Evolutionary conservation across 2,797 vertebrate genomes (phyloP), one percentile per base, ranked within the genome.

Genomic region (Emys orbicularis): DNA sequence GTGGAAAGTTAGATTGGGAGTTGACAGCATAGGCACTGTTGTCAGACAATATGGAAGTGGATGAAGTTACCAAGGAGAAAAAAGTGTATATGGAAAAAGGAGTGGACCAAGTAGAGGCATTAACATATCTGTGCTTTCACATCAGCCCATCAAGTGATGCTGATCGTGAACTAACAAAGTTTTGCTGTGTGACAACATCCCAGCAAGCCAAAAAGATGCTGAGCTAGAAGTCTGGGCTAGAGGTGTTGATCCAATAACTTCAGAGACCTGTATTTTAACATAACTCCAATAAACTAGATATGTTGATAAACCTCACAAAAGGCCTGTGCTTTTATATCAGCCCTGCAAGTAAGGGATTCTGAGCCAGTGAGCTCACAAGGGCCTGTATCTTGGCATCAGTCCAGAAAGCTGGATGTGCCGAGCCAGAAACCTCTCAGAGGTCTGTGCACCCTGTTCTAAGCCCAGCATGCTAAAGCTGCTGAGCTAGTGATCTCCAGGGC

Each of bases 401-500:
- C 92, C 94, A 97, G 41, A 6, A 68, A 61, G 25, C 11, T 81
- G n/a, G 54, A 94, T 90, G 25, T 27, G 29, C 87, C 87, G 83
- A 96, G 13, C 86, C 94, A 76, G 12, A 27, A 76, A 47, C 23
- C 23, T 76, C 44, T 27, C 27, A 44, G 44, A 76, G 41, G 21
- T 47, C 74, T 47, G 13, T 27, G 23, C 23, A 47, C n/a, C n/a
- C 9, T 37, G 18, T 9, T 37, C 37, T 34, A 27, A 76, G 41
- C 12, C 25, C 44, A 47, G 12, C 23, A 29, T 16, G 25, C 25
- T 76, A 76, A 76, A 47, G 74, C 41, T 76, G 44, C 44, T 76
- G 44, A 94, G 92, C 12, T 88, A 94, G 88, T 57, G 88, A 87
- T 89, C 47, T 29, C 21, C n/a, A 10, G 89, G 96, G 86, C 13